phyloP scores from a whole-genome alignment of 2,888 invertebrate genomes.

The Chironomus tentans region DNA sequence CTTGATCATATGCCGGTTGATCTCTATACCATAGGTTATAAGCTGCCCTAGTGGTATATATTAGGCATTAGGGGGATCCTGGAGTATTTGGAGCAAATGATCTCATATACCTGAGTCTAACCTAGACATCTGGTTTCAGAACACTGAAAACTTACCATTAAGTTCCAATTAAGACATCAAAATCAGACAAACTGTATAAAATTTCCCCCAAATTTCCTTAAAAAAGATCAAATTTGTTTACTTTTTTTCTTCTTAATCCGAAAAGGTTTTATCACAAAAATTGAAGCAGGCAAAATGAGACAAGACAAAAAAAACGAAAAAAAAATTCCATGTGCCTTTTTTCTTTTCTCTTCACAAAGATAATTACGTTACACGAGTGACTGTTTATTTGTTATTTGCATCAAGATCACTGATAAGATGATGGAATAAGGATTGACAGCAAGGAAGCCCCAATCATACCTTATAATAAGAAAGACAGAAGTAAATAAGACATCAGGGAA shows the following conservation, averaged over 20 bases:
- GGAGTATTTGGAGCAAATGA: too few relatives aligned
- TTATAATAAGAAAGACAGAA: background rate
- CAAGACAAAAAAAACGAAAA: background rate
- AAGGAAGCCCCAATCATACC: background rate
- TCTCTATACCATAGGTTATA: too few relatives aligned
- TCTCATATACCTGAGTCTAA: too few relatives aligned
- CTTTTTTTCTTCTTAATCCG: conserved; percentile 1
- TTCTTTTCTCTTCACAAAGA: background rate
- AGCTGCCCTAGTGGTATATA: too few relatives aligned
- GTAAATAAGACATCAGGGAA: too few relatives aligned
- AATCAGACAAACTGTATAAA: too few relatives aligned
- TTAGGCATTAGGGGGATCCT: too few relatives aligned
- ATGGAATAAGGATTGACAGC: background rate
- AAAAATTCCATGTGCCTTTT: background rate
- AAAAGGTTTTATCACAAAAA: background rate
- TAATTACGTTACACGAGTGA: background rate
- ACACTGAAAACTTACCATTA: too few relatives aligned
- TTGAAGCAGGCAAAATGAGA: background rate
- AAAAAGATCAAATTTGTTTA: conserved; percentile 5
- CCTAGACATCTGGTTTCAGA: too few relatives aligned
- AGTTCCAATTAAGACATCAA: too few relatives aligned
- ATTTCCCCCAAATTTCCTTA: background rate
- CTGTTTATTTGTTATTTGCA: conserved; percentile 18
- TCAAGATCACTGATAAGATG: conserved; percentile 22
- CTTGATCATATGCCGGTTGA: too few relatives aligned